phyloP scores from a whole-genome alignment of 2,888 invertebrate species.

The Chrysomela aeneicollis region DNA sequence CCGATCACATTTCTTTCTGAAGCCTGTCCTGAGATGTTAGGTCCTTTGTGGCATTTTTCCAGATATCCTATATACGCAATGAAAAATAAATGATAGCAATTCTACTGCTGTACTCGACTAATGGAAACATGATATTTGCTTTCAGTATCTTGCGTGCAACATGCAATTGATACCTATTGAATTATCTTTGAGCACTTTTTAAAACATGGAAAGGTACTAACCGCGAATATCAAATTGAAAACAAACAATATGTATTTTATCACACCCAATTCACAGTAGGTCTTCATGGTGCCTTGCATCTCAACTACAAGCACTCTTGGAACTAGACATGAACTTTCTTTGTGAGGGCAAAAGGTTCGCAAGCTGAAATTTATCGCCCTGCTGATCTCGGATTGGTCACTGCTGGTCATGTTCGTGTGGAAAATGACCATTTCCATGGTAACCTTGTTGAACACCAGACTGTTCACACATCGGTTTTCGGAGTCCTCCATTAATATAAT shows the following conservation, averaged over 20 bases:
- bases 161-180: no score
- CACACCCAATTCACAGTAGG: conserved; percentile 70
- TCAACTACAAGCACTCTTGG: conserved; percentile 12
- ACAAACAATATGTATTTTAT: conserved; percentile 78
- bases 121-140: no score
- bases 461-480: conserved; percentile 4
- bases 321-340: conserved; percentile 20
- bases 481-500: conserved; percentile 14
- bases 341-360: conserved; percentile 5
- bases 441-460: conserved; percentile 17
- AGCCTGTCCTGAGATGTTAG: no score
- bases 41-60: no score
- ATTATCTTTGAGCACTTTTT: no score
- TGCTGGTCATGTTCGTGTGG: conserved; percentile 25
- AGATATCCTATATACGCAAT: no score
- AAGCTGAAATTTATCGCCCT: background rate
- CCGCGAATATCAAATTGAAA: conserved; percentile 80
- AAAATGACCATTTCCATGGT: conserved; percentile 30
- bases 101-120: no score
- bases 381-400: background rate
- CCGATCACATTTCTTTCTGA: no score
- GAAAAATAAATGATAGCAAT: no score
- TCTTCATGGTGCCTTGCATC: conserved; percentile 46
- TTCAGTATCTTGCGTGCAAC: no score
- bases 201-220: no score